A percentile compares a stretch with the other conserved stretches of the same genome.
These are phyloP conservation scores for Podargus strigoides DNA, from an alignment of 2,797 vertebrate species.

Conservation along the genomic window DNA sequence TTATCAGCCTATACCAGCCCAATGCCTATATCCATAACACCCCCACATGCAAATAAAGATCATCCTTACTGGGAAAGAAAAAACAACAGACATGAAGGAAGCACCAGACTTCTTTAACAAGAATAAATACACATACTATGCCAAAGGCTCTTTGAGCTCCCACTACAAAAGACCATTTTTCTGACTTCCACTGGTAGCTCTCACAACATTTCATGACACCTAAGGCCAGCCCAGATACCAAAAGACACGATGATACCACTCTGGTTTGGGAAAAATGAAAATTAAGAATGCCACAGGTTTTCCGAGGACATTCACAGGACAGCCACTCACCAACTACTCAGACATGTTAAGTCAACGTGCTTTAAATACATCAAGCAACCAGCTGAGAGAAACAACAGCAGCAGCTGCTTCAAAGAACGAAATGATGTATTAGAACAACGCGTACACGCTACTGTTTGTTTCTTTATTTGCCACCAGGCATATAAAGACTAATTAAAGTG, in stretches of 20 bases:
- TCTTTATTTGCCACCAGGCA: background rate
- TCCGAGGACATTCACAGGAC: background rate
- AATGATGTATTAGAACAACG: rapidly evolving
- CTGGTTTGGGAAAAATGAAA: background rate
- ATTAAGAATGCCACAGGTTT: background rate
- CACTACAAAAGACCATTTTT: background rate
- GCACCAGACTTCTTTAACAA: background rate
- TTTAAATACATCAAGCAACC: background rate
- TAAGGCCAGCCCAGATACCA: background rate
- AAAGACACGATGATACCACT: rapidly evolving
- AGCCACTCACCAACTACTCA: background rate
- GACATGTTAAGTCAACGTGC: background rate
- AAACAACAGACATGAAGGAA: background rate
- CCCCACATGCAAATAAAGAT: background rate
- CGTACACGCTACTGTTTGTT: background rate
- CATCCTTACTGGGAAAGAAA: background rate
- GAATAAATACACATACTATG: background rate
- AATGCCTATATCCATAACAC: background rate
- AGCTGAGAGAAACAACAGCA: background rate
- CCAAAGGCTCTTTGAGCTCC: background rate
- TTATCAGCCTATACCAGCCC: background rate
- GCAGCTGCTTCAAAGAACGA: background rate
- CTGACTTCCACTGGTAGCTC: background rate
- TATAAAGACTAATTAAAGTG: background rate
- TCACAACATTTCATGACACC: background rate